Base-by-base conservation (phyloP, 2,888 invertebrate species). In the Torymus auratus region DNA sequence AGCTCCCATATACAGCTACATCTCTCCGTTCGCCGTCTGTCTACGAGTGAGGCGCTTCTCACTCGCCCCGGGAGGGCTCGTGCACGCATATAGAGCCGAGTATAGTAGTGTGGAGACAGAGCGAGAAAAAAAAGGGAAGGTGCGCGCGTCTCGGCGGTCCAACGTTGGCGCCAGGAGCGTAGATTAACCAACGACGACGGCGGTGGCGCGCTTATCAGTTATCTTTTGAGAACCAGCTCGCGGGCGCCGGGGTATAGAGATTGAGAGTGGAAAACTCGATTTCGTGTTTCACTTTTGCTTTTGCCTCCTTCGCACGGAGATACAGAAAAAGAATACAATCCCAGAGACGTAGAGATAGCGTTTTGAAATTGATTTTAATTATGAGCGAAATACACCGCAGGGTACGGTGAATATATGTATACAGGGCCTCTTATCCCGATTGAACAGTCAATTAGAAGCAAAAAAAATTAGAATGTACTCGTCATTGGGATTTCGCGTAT, bases 151-250 rank as follows among this genome's bases (percentile, higher is more conserved):
- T 41, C 41, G 41, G 7, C 69, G 67, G 56, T 80, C 73, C 60
- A 81, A 78, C 75, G 75, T 72, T 81, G 81, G 83, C 83, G 83
- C 78, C 83, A 58, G 13, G 65, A 68, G 64, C 65, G 10, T 67
- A 83, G 78, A 78, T 78, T 76, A 81, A 56, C 61, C 80, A 69
- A 77, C 61, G 68, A 73, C 62, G 56, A 65, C 65, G 71, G 68
- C n/a, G 15, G 56, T 67, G n/a, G 15, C 58, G 60, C 62, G 75
- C 80, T 83, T 84, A 84, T 84, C 83, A 80, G 81, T 83, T 84
- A 82, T 80, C 81, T 82, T 73, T 52, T 52, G 50, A 68, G 61
- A 78, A 58, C 70, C 67, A 75, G 71, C 71, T 74, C 65, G 68
- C 58, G 62, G 41, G 60, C 58, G 11, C 17, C 13, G 12, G 20